Base-by-base conservation (phyloP, 2,888 invertebrate genomes). In the Beris chalybata region DNA sequence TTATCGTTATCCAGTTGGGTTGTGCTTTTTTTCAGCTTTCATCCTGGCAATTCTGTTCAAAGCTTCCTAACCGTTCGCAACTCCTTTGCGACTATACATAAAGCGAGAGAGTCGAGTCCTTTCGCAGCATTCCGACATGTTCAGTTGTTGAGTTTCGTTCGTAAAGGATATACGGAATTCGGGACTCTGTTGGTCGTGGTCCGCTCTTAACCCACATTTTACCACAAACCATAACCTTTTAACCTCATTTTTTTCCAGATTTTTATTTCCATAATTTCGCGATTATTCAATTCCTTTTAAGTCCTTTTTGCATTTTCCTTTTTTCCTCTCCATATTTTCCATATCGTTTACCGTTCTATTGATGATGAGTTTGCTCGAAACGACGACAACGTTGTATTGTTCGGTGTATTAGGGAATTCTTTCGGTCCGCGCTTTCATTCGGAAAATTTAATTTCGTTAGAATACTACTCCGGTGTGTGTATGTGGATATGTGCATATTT, bases 191-290 rank as follows among this genome's bases (percentile, higher is more conserved):
- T 50, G 32, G 32, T 32, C 43, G 13, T 65, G 53, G 55, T 53
- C 64, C 43, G 64, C 67, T 65, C 54, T 70, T 68, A 69, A 67
- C 68, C 70, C 67, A 70, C 64, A 71, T 71, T 70, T 67, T 67
- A 22, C 56, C 57, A 64, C 13, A 50, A 65, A 45, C 64, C 59
- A 59, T 67, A 64, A 68, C 66, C 68, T 67, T 50, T 64, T 31
- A 65, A 59, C 65, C 61, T 45, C 9, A 66, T 63, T 61, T 38
- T 38, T 15, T 13, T 50, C 50, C 50, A 29, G 15, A 48, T 48
- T 48, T 48, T 50, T 50, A 29, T 15, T 15, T 50, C 6, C 15
- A 48, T 15, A 48, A n/a, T 48, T 22, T 50, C 50, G 22, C 50
- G 15, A 22, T 50, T 50, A 29, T 15, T 50, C 4, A 13, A 11